A percentile compares a stretch with the other conserved stretches of the same genome.
phyloP scores from a whole-genome alignment of 30 jellyfish, hydroid and myxozoan species.

The Aurelia sp. region DNA sequence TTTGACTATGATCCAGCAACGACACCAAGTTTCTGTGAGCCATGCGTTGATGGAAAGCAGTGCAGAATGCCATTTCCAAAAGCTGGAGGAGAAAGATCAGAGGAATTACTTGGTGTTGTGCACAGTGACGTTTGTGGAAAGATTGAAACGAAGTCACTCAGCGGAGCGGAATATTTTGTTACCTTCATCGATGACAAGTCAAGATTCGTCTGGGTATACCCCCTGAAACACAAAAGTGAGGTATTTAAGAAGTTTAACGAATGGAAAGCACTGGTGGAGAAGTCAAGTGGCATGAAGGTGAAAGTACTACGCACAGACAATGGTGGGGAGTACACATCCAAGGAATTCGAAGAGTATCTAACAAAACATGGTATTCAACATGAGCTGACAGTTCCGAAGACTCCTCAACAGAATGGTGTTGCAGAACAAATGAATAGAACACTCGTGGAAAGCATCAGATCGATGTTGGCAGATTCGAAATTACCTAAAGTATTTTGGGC shows the following conservation, averaged over 20 bases:
- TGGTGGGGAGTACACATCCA: conserved; percentile 81
- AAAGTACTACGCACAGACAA: conserved; percentile 57
- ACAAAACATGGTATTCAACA: background rate
- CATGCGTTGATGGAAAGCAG: conserved; percentile 56
- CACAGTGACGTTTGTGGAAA: conserved; percentile 79
- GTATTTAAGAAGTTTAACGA: conserved; percentile 37
- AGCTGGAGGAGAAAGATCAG: conserved; percentile 49
- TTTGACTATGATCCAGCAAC: conserved; percentile 18
- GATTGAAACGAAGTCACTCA: conserved; percentile 33
- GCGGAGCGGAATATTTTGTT: conserved; percentile 48
- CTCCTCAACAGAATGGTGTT: too few species aligned
- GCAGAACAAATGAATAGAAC: too few species aligned
- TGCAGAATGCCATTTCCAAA: conserved; percentile 36
- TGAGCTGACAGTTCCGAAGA: too few species aligned
- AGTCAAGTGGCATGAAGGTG: conserved; percentile 35
- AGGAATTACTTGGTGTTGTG: conserved; percentile 23
- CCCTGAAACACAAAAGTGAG: conserved; percentile 39
- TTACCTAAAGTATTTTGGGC: too few species aligned
- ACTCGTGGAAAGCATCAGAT: too few species aligned
- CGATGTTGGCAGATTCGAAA: too few species aligned
- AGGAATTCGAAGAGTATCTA: conserved; percentile 35
- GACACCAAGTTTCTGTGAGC: conserved; percentile 14
- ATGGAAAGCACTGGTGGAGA: conserved; percentile 47
- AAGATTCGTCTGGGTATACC: conserved; percentile 12
- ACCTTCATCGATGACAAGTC: conserved; percentile 52